Base-by-base conservation (phyloP, 64 coral and sea anemone species). In the Cladopsammia gracilis region DNA sequence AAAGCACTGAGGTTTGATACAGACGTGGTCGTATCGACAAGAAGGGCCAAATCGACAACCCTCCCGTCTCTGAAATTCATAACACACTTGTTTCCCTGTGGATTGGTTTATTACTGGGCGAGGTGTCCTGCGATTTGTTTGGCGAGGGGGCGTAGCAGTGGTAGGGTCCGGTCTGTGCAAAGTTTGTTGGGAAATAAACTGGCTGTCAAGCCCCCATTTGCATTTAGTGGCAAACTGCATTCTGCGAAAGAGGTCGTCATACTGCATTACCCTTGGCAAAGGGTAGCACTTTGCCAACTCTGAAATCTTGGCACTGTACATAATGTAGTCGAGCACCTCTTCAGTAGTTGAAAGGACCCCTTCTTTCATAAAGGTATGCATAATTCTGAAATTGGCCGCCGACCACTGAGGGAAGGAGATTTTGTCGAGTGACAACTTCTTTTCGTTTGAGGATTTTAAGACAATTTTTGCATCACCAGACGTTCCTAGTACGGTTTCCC, bases 1-100 rank as follows among this genome's bases (percentile, higher is more conserved):
- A 59, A 87, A 70, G 48, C 85, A 87, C 85, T 87, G 85, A 71
- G 66, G 65, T 43, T 72, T 87, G 73, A 58, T 73, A n/a, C 67
- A 87, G 15, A 73, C 67, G 68, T 87, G 49, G 14, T 73, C 85
- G 47, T 71, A 87, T 18, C 51, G 50, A 18, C 84, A 87, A 53
- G 50, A 87, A 25, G n/a, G 56, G 67, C 47, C 84, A 87, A 71
- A 73, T 34, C 20, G 69, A 46, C 84, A 87, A 50, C 84, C 84
- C 24, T 73, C 49, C 20, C 84, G 15, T 20, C 48, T 15, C 62
- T 86, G 62, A n/a, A 66, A 85, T 56, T 90, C 76, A 80, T 72
- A 90, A 48, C 77, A 90, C 62, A 90, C 77, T 59, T 83, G 77
- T 50, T 91, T 91, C 53, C 89, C 77, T 91, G 77, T 89, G 24